A percentile compares a stretch with the other conserved stretches of the same genome.
phyloP scores from a whole-genome alignment of 2,797 vertebrate species.

The Sphaeramia orbicularis region DNA sequence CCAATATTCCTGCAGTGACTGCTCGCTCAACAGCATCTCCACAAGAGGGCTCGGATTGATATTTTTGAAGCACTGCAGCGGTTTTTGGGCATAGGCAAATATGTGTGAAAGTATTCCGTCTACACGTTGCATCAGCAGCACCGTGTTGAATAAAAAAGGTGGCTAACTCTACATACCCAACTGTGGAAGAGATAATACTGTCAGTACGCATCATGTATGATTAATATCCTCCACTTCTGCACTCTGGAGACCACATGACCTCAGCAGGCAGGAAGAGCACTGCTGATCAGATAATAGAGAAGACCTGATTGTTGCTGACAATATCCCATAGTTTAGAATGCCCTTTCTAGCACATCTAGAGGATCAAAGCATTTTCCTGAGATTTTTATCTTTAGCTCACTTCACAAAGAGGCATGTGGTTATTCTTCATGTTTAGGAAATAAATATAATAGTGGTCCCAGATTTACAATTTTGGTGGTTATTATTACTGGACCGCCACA shows the following conservation, averaged over 20 bases:
- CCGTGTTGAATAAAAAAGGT: too few species aligned
- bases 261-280: slow-evolving; percentile 32
- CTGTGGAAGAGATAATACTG: slow-evolving; percentile 47
- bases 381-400: too few species aligned
- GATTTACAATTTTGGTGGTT: too few species aligned
- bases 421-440: too few species aligned
- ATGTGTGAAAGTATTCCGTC: too few species aligned
- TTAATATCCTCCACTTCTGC: slow-evolving; percentile 39
- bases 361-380: too few species aligned
- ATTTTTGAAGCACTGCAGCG: slow-evolving; percentile 8
- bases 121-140: too few species aligned
- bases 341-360: too few species aligned
- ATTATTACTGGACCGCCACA: too few species aligned
- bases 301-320: slow-evolving; percentile 59
- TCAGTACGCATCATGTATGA: slow-evolving; percentile 50
- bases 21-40: background rate
- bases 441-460: too few species aligned
- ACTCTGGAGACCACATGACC: slow-evolving; percentile 21
- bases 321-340: slow-evolving; percentile 64
- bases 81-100: background rate
- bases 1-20: slow-evolving; percentile 42
- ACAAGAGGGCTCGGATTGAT: background rate
- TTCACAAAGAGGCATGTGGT: too few species aligned
- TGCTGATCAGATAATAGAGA: slow-evolving; percentile 46
- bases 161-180: slow-evolving; percentile 1